Percentiles rank a stretch among this genome's conserved stretches.
Evolutionary conservation across 1,140 invertebrate species (phyloP).

Genomic region (Manduca sexta): DNA sequence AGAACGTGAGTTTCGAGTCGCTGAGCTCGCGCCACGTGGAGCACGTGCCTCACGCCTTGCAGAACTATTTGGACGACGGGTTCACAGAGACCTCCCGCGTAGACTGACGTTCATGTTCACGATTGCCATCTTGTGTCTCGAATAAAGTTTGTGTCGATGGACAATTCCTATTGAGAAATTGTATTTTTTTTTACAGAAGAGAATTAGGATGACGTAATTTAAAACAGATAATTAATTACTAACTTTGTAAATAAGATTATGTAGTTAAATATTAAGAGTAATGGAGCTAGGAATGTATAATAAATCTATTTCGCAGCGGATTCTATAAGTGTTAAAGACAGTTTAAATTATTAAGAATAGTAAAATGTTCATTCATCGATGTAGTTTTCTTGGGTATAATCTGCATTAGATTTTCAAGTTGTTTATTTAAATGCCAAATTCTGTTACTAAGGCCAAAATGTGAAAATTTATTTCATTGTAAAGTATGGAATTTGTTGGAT

Average conservation of each 20-base stretch:
- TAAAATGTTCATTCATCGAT: conserved; percentile 35
- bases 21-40: conserved; percentile 34
- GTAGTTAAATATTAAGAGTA: conserved; percentile 56
- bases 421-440: conserved; percentile 43
- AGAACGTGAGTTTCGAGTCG: conserved; percentile 48
- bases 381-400: conserved; percentile 44
- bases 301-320: conserved; percentile 62
- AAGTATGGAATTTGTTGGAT: conserved; percentile 2
- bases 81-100: conserved; percentile 53
- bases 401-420: conserved; percentile 30
- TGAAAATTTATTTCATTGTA: conserved; percentile 23
- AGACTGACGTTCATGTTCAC: conserved; percentile 45
- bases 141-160: conserved; percentile 12
- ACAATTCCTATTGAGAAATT: conserved; percentile 8
- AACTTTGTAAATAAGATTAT: conserved; percentile 69
- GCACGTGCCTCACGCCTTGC: conserved; percentile 35
- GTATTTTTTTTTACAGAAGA: conserved; percentile 11
- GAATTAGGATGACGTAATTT: conserved; percentile 37
- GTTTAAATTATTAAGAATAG: conserved; percentile 42
- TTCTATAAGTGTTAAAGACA: conserved; percentile 42
- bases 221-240: conserved; percentile 51
- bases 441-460: conserved; percentile 38
- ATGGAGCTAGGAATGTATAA: conserved; percentile 56
- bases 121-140: conserved; percentile 5
- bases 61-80: conserved; percentile 50